Evolutionary conservation across 2,113 vertebrate genomes (phyloP).

Genomic region (Camelus bactrianus): DNA sequence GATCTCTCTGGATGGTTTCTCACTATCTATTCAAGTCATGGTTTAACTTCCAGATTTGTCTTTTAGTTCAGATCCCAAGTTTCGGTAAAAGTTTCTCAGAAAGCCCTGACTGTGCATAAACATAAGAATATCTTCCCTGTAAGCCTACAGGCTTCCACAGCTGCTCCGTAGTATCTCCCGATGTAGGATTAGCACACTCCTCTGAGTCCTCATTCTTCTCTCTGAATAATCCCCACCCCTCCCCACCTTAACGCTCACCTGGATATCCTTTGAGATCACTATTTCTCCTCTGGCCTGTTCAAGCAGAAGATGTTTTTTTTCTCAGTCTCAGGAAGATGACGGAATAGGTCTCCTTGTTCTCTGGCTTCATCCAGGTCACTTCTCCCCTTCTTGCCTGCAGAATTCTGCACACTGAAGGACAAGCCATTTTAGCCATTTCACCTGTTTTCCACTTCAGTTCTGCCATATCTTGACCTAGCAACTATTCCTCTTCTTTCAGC

Average conservation of each 20-base stretch:
- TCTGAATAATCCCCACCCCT: neutral
- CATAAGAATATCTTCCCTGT: neutral
- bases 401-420: neutral
- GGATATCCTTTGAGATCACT: neutral
- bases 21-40: neutral
- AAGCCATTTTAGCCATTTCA: neutral
- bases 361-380: neutral
- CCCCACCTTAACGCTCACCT: neutral
- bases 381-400: neutral
- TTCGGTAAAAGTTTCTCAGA: neutral
- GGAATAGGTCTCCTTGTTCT: neutral
- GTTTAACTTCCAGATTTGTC: neutral
- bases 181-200: too few species aligned
- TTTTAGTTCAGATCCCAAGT: neutral
- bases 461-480: neutral
- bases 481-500: neutral
- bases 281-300: neutral
- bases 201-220: neutral
- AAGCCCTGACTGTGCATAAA: neutral
- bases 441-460: neutral
- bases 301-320: neutral
- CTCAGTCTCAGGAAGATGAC: neutral
- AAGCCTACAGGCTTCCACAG: neutral
- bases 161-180: neutral
- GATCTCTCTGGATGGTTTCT: neutral